phyloP scores from a whole-genome alignment of 2,797 vertebrate species.

The Semaprochilodus insignis region DNA sequence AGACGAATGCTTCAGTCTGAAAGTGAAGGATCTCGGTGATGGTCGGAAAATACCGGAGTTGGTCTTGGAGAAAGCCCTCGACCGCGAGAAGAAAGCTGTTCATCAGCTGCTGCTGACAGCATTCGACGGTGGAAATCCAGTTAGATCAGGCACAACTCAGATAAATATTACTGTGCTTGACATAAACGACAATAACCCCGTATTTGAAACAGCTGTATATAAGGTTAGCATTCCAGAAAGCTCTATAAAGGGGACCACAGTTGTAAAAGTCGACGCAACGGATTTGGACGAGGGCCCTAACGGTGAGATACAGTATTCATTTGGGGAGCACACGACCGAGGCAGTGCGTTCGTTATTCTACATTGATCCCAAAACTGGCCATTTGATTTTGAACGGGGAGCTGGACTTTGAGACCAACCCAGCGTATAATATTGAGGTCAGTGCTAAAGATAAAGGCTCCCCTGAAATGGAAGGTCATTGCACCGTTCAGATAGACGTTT shows the following conservation, averaged over 20 bases:
- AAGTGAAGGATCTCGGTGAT: slow-evolving; percentile 63
- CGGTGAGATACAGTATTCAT: slow-evolving; percentile 63
- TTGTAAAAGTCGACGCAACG: slow-evolving; percentile 64
- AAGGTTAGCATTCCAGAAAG: slow-evolving; percentile 67
- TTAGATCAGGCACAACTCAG: slow-evolving; percentile 65
- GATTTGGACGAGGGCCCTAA: slow-evolving; percentile 74
- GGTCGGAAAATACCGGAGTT: slow-evolving; percentile 66
- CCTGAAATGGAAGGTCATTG: slow-evolving; percentile 63
- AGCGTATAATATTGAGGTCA: slow-evolving; percentile 69
- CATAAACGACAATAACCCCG: slow-evolving; percentile 72
- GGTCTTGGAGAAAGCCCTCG: slow-evolving; percentile 70
- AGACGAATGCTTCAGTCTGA: slow-evolving; percentile 63
- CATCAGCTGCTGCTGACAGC: slow-evolving; percentile 74
- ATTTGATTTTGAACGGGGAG: slow-evolving; percentile 57
- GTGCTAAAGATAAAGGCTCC: slow-evolving; percentile 74
- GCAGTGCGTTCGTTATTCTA: slow-evolving; percentile 48
- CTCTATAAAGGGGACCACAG: slow-evolving; percentile 2
- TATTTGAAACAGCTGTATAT: slow-evolving; percentile 67
- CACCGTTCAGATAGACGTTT: slow-evolving; percentile 65
- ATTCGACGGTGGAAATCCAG: slow-evolving; percentile 75
- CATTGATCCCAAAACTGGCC: slow-evolving; percentile 59
- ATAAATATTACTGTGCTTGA: slow-evolving; percentile 69
- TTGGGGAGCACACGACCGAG: slow-evolving; percentile 55
- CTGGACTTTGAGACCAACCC: slow-evolving; percentile 74
- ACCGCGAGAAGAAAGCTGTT: slow-evolving; percentile 70